These are phyloP conservation scores for Apamea epomidion DNA, from an alignment of 2,888 invertebrate genomes.

Conservation along the genomic window DNA sequence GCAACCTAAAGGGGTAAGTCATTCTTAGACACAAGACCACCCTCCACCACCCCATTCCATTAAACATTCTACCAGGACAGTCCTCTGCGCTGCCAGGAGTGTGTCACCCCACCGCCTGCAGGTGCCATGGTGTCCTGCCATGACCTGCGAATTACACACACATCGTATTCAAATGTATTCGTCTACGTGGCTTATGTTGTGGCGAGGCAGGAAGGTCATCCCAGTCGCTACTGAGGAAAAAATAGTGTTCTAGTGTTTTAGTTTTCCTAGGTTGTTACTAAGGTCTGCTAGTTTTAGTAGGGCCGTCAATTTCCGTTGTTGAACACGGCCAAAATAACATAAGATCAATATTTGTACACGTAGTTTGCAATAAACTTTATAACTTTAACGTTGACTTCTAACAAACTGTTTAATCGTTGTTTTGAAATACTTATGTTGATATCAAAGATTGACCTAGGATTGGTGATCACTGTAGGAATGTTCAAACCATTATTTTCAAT, in stretches of 20 bases:
- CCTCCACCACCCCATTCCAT: not conserved
- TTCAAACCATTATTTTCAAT: not conserved
- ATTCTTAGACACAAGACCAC: not conserved
- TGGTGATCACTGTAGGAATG: not conserved
- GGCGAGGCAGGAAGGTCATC: conserved; percentile 45
- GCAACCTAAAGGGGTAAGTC: not conserved
- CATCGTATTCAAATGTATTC: conserved; percentile 66
- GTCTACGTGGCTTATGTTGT: conserved; percentile 31
- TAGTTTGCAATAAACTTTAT: not conserved
- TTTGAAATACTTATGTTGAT: not conserved
- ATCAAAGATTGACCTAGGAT: not conserved
- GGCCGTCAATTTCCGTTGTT: not conserved
- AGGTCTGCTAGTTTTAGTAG: not conserved
- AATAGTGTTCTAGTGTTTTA: not conserved
- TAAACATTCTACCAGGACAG: not conserved
- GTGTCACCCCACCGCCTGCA: conserved; percentile 50
- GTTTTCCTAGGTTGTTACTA: not conserved
- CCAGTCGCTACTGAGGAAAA: not conserved
- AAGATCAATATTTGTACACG: not conserved
- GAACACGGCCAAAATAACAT: not conserved
- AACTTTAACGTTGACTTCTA: not conserved
- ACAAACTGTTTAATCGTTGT: not conserved
- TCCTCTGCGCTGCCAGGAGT: not conserved
- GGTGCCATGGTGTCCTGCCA: conserved; percentile 65
- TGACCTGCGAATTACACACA: conserved; percentile 63